Percentiles rank a stretch among this genome's conserved stretches.
phyloP scores from a whole-genome alignment of 2,113 vertebrate species.

The Perccottus glenii region DNA sequence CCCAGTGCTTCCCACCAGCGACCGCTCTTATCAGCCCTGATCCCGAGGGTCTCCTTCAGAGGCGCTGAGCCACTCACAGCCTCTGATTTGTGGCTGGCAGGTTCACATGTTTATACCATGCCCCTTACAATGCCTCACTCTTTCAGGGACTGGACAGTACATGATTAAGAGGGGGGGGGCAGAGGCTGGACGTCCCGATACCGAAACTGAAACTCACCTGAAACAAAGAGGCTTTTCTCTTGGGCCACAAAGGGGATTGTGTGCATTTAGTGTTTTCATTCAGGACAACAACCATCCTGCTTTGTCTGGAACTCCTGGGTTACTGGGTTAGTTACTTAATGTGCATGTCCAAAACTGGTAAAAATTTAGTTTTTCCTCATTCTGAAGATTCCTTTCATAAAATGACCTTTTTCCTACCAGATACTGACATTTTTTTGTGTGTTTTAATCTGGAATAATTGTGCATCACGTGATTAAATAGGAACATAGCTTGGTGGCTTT shows the following conservation, averaged over 20 bases:
- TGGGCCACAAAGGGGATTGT: constrained; percentile 44
- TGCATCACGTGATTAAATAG: constrained; percentile 19
- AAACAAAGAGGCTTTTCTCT: constrained; percentile 71
- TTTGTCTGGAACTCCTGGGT: constrained; percentile 38
- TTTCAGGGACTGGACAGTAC: constrained; percentile 9
- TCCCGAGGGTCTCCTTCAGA: constrained; percentile 23
- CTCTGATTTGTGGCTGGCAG: constrained; percentile 55
- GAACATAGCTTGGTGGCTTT: too few relatives aligned
- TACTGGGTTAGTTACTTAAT: too few relatives aligned
- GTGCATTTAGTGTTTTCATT: constrained; percentile 40
- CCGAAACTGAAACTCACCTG: constrained; percentile 70
- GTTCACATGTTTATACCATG: constrained; percentile 32
- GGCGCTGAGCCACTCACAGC: constrained; percentile 12
- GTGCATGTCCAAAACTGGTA: too few relatives aligned
- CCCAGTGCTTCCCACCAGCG: constrained; percentile 1
- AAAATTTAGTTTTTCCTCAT: too few relatives aligned
- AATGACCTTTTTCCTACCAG: too few relatives aligned
- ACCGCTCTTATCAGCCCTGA: constrained; percentile 43
- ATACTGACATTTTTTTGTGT: too few relatives aligned
- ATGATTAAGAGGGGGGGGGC: not conserved
- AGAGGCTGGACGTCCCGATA: constrained; percentile 48
- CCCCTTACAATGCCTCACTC: constrained; percentile 52
- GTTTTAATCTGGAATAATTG: too few relatives aligned
- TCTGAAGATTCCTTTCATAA: too few relatives aligned
- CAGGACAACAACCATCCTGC: constrained; percentile 14